These are phyloP conservation scores for Hirtodrosophila confusa DNA, from an alignment of 2,888 invertebrate genomes.

Conservation along the genomic window DNA sequence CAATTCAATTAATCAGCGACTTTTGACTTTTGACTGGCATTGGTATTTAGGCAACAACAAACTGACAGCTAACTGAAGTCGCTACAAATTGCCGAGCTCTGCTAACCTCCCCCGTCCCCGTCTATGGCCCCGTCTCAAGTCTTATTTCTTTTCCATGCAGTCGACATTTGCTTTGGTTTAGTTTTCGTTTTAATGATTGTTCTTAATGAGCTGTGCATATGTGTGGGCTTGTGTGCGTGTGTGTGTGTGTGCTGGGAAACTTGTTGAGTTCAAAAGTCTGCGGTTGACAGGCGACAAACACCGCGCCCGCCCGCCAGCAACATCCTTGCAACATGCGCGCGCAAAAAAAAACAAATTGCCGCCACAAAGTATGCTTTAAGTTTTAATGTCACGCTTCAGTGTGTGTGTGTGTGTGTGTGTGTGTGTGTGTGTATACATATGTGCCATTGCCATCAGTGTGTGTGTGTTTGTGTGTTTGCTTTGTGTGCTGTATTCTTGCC, in stretches of 20 bases:
- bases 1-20: conserved; percentile 71
- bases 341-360: conserved; percentile 26
- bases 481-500: conserved; percentile 23
- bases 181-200: conserved; percentile 35
- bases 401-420: conserved; percentile 7
- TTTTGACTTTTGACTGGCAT: conserved; percentile 31
- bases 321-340: too few species aligned
- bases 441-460: conserved; percentile 1
- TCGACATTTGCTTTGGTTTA: conserved; percentile 29
- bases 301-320: background rate
- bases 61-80: conserved; percentile 41
- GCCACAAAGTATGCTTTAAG: conserved; percentile 57
- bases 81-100: conserved; percentile 36
- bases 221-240: conserved; percentile 3
- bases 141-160: conserved; percentile 10
- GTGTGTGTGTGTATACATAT: conserved; percentile 3
- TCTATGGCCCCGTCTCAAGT: background rate
- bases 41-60: conserved; percentile 8
- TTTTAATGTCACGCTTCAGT: conserved; percentile 39
- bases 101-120: background rate
- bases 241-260: conserved; percentile 31
- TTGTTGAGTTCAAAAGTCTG: conserved; percentile 57
- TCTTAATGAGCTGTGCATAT: conserved; percentile 35
- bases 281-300: conserved; percentile 38
- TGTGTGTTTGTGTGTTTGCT: conserved; percentile 4